phyloP scores from a whole-genome alignment of 1,140 invertebrate genomes.

The Bombyx mori region DNA sequence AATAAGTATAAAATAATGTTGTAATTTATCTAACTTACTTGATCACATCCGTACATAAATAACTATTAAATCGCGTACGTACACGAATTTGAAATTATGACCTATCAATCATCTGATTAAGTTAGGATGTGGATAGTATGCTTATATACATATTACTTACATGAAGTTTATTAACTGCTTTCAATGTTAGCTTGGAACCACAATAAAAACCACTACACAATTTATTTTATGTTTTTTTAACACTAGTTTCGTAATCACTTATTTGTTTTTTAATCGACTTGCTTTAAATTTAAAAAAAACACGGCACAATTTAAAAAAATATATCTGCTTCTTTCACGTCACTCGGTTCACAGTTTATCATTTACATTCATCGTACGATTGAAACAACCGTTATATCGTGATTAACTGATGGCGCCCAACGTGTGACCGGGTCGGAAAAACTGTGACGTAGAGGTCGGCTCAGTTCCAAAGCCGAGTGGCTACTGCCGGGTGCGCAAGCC shows the following conservation, averaged over 20 bases:
- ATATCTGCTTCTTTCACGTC: slow-evolving; percentile 1
- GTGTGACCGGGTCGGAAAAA: slow-evolving; percentile 19
- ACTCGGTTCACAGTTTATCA: slow-evolving; percentile 3
- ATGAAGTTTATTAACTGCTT: no score
- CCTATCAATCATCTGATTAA: no score
- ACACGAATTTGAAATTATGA: no score
- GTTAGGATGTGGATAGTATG: no score
- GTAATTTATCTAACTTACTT: no score
- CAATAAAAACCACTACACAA: no score
- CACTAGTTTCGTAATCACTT: slow-evolving; percentile 19
- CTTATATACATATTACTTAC: no score
- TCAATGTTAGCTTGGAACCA: no score
- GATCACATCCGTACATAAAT: no score
- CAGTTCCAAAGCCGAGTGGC: slow-evolving; percentile 23
- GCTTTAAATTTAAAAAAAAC: slow-evolving; percentile 4
- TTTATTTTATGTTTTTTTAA: slow-evolving; percentile 2
- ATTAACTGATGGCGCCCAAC: slow-evolving; percentile 33
- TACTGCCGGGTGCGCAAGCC: slow-evolving; percentile 63
- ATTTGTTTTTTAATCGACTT: slow-evolving; percentile 12
- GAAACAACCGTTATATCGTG: neutral
- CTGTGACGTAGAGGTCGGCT: slow-evolving; percentile 18
- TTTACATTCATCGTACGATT: neutral
- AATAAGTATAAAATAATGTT: no score
- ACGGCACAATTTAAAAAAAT: slow-evolving; percentile 3
- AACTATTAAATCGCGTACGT: no score